Evolutionary conservation across 35 echinoderm and acorn worm genomes (phyloP).

Genomic region (Apostichopus parvimensis): DNA sequence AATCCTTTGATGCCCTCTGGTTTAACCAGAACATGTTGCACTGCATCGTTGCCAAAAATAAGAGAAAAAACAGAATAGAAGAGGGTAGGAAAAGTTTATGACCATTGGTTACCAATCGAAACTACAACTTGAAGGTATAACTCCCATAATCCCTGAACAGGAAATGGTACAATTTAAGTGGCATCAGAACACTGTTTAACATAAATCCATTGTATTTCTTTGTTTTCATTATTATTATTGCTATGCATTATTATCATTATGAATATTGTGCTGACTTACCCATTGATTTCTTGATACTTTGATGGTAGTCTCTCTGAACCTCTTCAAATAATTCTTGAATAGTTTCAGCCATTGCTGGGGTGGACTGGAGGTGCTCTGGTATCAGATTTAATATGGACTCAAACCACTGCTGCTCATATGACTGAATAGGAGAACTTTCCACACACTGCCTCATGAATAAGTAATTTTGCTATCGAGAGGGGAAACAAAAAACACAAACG

Average conservation of each 20-base stretch:
- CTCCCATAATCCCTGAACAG: too few species aligned
- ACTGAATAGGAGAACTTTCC: constrained; percentile 79
- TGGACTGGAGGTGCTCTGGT: constrained; percentile 64
- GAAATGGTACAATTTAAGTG: too few species aligned
- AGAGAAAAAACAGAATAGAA: too few species aligned
- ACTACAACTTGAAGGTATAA: too few species aligned
- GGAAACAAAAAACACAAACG: background rate
- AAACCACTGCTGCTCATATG: constrained; percentile 82
- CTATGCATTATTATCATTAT: too few species aligned
- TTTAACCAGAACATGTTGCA: constrained; percentile 95
- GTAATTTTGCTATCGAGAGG: constrained; percentile 81
- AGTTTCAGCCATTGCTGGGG: constrained; percentile 62
- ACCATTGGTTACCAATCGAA: too few species aligned
- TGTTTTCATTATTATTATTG: too few species aligned
- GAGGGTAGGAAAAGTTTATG: too few species aligned
- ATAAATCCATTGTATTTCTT: too few species aligned
- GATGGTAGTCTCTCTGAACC: constrained; percentile 74
- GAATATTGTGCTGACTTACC: constrained; percentile 51
- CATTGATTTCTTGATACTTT: constrained; percentile 97
- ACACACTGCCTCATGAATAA: constrained; percentile 95
- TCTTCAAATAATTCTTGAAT: constrained; percentile 89
- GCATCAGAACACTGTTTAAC: too few species aligned
- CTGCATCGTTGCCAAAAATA: constrained; percentile 55
- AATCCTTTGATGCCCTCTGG: constrained; percentile 91
- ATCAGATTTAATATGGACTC: constrained; percentile 76